phyloP scores from a whole-genome alignment of 2,888 invertebrate species.

The Phyllotreta striolata region DNA sequence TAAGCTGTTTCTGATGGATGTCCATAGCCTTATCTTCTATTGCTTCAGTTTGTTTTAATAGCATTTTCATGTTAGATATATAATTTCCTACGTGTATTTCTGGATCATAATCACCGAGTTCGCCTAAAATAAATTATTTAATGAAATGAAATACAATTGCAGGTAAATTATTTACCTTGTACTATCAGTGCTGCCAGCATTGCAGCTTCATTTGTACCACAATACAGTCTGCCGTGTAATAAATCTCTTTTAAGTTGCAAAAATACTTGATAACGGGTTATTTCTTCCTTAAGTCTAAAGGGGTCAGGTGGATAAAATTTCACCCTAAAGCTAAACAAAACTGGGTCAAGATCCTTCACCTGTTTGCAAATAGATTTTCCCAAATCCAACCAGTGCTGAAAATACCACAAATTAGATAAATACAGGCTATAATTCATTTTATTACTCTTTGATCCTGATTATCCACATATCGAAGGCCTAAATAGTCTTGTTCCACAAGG shows the following conservation, averaged over 20 bases:
- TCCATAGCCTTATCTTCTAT: conserved; percentile 95
- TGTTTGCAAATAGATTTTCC: conserved; percentile 90
- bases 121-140: conserved; percentile 68
- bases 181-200: conserved; percentile 90
- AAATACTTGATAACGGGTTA: conserved; percentile 94
- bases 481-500: conserved; percentile 92
- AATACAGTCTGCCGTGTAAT: conserved; percentile 92
- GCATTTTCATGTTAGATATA: conserved; percentile 88
- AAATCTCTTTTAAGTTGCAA: conserved; percentile 93
- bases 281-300: conserved; percentile 89
- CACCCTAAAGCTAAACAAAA: conserved; percentile 94
- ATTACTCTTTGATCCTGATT: conserved; percentile 84
- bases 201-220: conserved; percentile 88
- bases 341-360: conserved; percentile 92
- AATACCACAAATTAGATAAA: conserved; percentile 13
- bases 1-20: conserved; percentile 85
- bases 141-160: not conserved
- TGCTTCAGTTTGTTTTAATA: conserved; percentile 90
- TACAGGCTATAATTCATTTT: conserved; percentile 4
- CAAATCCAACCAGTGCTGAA: conserved; percentile 93
- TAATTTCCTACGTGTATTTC: conserved; percentile 89
- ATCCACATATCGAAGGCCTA: conserved; percentile 93
- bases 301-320: conserved; percentile 98
- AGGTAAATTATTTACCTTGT: conserved; percentile 75
- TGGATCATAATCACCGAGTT: conserved; percentile 93